Percentiles rank a stretch among this genome's conserved stretches.
phyloP scores from a whole-genome alignment of 2,113 vertebrate species.

The Bolborhynchus lineola region DNA sequence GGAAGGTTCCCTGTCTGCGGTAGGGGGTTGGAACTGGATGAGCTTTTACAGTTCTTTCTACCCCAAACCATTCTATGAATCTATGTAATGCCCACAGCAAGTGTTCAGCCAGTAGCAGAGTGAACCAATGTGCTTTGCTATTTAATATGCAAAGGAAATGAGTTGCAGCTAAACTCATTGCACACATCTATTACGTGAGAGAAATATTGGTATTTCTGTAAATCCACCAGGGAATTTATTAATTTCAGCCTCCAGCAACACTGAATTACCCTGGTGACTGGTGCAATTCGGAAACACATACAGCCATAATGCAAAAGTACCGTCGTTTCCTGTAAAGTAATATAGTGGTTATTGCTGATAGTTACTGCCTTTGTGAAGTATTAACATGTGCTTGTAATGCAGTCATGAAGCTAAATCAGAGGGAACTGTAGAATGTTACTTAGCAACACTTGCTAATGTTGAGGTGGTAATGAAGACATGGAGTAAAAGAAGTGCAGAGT shows the following conservation, averaged over 20 bases:
- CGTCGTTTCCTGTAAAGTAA: not conserved
- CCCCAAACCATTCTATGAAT: not conserved
- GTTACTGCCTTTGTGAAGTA: slow-evolving; percentile 17
- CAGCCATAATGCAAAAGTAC: not conserved
- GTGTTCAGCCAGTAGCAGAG: not conserved
- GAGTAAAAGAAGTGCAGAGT: not conserved
- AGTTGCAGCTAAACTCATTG: not conserved
- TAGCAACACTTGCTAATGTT: slow-evolving; percentile 32
- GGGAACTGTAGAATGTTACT: slow-evolving; percentile 3
- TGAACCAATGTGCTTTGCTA: fast-evolving
- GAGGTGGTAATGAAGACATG: slow-evolving; percentile 4
- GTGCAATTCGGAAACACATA: not conserved
- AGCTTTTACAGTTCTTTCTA: not conserved
- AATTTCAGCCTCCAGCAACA: not conserved
- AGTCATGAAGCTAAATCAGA: not conserved
- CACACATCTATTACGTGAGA: not conserved
- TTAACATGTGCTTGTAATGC: not conserved
- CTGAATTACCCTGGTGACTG: not conserved
- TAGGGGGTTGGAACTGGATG: not conserved
- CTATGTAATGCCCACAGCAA: fast-evolving
- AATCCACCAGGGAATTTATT: not conserved
- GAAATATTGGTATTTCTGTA: not conserved
- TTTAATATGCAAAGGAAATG: not conserved
- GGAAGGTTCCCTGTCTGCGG: not conserved
- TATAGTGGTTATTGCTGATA: not conserved